Base-by-base conservation (phyloP, 2,888 invertebrate genomes). In the Noctua fimbriata region DNA sequence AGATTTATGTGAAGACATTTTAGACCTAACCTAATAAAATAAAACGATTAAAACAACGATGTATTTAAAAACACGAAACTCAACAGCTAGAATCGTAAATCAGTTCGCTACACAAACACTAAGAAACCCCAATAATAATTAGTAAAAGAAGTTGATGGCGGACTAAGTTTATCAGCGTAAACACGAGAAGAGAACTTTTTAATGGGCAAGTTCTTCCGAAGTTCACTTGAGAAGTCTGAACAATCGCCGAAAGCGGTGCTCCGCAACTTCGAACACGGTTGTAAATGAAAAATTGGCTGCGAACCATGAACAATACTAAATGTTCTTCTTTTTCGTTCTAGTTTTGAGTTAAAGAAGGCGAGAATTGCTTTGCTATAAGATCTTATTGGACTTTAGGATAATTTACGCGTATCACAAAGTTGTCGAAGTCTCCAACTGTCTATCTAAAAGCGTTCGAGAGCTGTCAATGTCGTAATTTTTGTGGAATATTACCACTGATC, bases 141-240 rank as follows among this genome's bases (percentile, higher is more conserved):
- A 88, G 83, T 66, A 44, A 70, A 69, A 85, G 72, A 82, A 85
- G 80, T 86, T 84, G 73, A 84, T 86, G 77, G 78, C 58, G 73
- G 79, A 70, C 76, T 18, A 86, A 91, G 74, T 89, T 88, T 82
- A 88, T 89, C 87, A 87, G 86, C 69, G 85, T 81, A 86, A 89
- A 87, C 89, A 88, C 77, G 80, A 69, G 69, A 69, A 74, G 70
- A 75, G 66, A 89, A 92, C 82, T 91, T 90, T 91, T 89, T 91
- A 92, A 92, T 91, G 91, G 88, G 73, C 80, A 90, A 91, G 91
- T 91, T 91, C 82, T 85, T 76, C 72, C 73, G 67, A 87, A 92
- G 90, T 89, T 91, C 85, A 84, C 72, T 86, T 84, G 89, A 84
- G 89, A 88, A 91, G 81, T 75, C 87, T 81, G 86, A 82, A 91